Percentiles rank a stretch among this genome's conserved stretches.
phyloP scores from a whole-genome alignment of 1,140 invertebrate genomes.

The Drosophila parabipectinata region DNA sequence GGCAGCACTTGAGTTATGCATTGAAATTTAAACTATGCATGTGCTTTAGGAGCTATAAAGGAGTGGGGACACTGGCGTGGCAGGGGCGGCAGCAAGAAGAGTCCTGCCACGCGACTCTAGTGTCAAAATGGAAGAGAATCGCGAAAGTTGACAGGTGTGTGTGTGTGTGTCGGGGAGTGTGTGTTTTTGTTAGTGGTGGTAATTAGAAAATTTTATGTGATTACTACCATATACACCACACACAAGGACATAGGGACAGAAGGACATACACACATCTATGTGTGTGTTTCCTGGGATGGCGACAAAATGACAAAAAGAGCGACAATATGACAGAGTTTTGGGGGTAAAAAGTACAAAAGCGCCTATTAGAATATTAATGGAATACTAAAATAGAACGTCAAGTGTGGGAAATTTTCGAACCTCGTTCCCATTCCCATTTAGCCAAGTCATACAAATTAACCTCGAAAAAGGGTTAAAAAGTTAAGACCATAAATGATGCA shows the following conservation, averaged over 20 bases:
- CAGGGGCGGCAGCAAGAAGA: background rate
- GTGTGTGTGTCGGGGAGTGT: conserved; percentile 5
- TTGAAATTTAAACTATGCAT: conserved; percentile 66
- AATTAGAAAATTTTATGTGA: conserved; percentile 83
- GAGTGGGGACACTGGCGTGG: background rate
- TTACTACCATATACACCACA: conserved; percentile 51
- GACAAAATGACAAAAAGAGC: conserved; percentile 37
- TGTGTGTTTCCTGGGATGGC: conserved; percentile 12
- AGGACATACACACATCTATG: background rate
- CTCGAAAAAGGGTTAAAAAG: background rate
- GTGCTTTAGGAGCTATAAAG: conserved; percentile 24
- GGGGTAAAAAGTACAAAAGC: conserved; percentile 78
- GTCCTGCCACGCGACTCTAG: conserved; percentile 4
- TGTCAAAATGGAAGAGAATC: conserved; percentile 27
- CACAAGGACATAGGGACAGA: background rate
- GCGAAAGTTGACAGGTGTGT: conserved; percentile 36
- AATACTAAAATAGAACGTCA: conserved; percentile 74
- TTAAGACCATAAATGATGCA: background rate
- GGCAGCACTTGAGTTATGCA: conserved; percentile 58
- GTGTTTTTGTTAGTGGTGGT: conserved; percentile 54
- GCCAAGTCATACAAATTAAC: background rate
- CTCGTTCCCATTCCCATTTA: background rate
- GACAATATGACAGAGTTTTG: conserved; percentile 57
- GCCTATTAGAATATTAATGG: conserved; percentile 83
- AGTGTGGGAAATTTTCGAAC: conserved; percentile 1